phyloP scores from a whole-genome alignment of 2,797 vertebrate genomes.

The Poecilia velifera region DNA sequence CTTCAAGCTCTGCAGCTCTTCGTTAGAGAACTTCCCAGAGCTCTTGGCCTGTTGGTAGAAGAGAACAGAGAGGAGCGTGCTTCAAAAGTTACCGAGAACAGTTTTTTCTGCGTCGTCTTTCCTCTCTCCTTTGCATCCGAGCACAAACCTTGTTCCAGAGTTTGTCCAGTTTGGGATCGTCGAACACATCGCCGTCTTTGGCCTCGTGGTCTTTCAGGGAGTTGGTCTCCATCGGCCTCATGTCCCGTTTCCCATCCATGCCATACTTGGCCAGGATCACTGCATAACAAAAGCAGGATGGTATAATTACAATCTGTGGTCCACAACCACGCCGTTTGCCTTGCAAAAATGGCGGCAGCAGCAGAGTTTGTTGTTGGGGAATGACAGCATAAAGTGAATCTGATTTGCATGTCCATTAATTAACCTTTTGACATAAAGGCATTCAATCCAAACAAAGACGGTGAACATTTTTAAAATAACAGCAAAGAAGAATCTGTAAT shows the following conservation, averaged over 20 bases:
- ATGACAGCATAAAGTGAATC: conserved; percentile 6
- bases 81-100: background rate
- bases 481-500: background rate
- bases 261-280: conserved; percentile 95
- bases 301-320: conserved; percentile 1
- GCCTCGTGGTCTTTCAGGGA: conserved; percentile 83
- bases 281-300: conserved; percentile 52
- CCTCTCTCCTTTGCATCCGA: background rate
- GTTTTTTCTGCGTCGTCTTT: background rate
- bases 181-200: conserved; percentile 84
- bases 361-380: conserved; percentile 5
- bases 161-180: conserved; percentile 93
- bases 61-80: background rate
- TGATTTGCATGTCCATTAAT: conserved; percentile 25
- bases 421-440: conserved; percentile 22
- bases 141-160: conserved; percentile 93
- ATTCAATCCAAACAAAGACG: conserved; percentile 21
- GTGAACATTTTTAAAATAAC: background rate
- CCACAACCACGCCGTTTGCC: background rate
- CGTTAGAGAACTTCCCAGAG: conserved; percentile 91
- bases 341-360: conserved; percentile 4
- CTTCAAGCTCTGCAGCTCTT: conserved; percentile 89
- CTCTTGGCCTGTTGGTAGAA: conserved; percentile 83
- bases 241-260: conserved; percentile 92
- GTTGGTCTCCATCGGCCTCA: conserved; percentile 83